phyloP scores from a whole-genome alignment of 2,113 vertebrate genomes.

The Benitochromis conjunctus region DNA sequence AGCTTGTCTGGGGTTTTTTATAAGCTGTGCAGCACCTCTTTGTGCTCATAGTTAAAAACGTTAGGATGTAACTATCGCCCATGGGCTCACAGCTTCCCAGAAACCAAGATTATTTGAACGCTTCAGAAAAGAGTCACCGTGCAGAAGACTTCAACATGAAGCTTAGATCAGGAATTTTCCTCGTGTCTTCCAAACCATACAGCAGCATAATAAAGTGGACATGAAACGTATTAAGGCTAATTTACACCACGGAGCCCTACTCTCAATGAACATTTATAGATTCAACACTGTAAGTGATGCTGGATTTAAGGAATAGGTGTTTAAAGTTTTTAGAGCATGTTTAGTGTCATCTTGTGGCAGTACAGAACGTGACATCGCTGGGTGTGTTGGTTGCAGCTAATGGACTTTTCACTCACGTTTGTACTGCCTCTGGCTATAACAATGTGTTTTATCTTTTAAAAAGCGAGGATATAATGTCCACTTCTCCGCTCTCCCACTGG shows the following conservation, averaged over 20 bases:
- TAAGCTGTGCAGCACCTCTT: not conserved
- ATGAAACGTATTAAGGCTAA: not conserved
- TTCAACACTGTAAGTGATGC: not conserved
- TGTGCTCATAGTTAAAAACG: not conserved
- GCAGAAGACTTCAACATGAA: not conserved
- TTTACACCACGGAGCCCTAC: not conserved
- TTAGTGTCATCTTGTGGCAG: not conserved
- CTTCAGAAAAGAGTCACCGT: not conserved
- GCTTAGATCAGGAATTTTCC: not conserved
- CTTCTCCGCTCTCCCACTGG: not conserved
- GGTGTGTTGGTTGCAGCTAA: not conserved
- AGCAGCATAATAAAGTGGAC: not conserved
- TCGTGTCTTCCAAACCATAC: not conserved
- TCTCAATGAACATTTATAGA: not conserved
- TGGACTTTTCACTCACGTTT: not conserved
- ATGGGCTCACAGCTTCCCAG: not conserved
- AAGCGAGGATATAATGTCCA: not conserved
- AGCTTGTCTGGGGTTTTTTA: not conserved
- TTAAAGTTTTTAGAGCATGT: not conserved
- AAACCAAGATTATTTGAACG: not conserved
- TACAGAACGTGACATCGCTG: not conserved
- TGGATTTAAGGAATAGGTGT: not conserved
- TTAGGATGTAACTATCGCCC: not conserved
- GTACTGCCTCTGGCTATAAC: not conserved
- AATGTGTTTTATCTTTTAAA: not conserved